Base-by-base conservation (phyloP, 2,797 vertebrate genomes). In the Echeneis naucrates region DNA sequence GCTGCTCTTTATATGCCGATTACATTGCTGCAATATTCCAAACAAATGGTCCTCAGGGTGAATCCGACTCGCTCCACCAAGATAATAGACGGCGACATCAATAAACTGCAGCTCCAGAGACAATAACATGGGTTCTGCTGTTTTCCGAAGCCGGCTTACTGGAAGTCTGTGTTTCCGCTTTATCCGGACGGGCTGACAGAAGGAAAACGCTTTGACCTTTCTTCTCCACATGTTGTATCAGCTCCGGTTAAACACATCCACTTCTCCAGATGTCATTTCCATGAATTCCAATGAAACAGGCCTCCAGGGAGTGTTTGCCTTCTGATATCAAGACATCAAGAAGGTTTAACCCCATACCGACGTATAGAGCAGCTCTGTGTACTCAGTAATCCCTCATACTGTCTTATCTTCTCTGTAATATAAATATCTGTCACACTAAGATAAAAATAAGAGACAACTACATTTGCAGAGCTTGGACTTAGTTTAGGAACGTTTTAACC, bases 81-180 rank as follows among this genome's bases (percentile, higher is more conserved):
- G 64, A 76, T 50, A 68, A 51, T 51, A 45, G 44, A n/a, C 53
- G 23, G 52, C 6, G 2, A 14, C 69, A 44, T 67, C 44, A 62
- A 68, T 35, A 80, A 67, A 83, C 55, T 65, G 2, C 37, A 8
- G 27, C 50, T 54, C 40, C 19, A 9, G 24, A 58, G 27, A 69
- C 51, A 42, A 51, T 62, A 62, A 67, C 52, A 69, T 10, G 13
- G 10, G 5, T 32, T 35, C 33, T 58, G 65, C 70, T 64, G 38
- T 72, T 62, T 26, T 8, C 50, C 23, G 13, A 60, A 11, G 16
- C 33, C 26, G 2, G 48, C 38, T 7, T 33, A 16, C 33, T 7
- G 55, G 3, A 66, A 26, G 26, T 42, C 66, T 45, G 2, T 1
- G 5, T 52, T 7, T 7, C 4, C 19, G 37, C 17, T 62, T 79